These are phyloP conservation scores for Nomada flava DNA, from an alignment of 2,888 invertebrate species.

Conservation along the genomic window DNA sequence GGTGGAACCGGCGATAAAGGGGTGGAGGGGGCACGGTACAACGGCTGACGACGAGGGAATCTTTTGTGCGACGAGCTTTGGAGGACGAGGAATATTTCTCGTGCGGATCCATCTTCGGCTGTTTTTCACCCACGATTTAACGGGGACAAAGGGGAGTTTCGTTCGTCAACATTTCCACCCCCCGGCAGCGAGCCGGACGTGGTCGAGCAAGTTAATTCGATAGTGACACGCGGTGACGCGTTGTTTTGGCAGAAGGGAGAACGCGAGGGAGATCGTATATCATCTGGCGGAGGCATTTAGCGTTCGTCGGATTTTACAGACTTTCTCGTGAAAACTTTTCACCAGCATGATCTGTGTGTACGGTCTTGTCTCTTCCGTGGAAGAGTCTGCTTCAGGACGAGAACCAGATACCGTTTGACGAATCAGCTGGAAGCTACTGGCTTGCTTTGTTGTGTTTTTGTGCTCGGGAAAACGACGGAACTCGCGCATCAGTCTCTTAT, in stretches of 20 bases:
- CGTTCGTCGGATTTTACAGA: neutral
- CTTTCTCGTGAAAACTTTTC: neutral
- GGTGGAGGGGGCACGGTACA: neutral
- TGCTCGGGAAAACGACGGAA: neutral
- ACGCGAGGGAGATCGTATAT: neutral
- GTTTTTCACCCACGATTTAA: slow-evolving; percentile 32
- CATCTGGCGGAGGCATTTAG: neutral
- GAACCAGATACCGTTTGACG: slow-evolving; percentile 9
- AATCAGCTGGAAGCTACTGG: slow-evolving; percentile 22
- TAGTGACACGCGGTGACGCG: neutral
- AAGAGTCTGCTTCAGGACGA: neutral
- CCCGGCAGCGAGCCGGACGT: neutral
- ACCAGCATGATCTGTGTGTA: too few species aligned
- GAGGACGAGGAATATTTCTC: slow-evolving; percentile 46
- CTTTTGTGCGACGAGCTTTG: slow-evolving; percentile 41
- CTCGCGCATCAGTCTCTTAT: neutral
- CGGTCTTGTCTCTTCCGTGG: neutral
- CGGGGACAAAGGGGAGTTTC: slow-evolving; percentile 28
- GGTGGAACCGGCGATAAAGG: neutral
- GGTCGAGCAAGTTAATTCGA: slow-evolving; percentile 18
- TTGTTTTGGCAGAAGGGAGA: neutral
- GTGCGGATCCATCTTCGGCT: slow-evolving; percentile 22
- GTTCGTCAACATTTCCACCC: slow-evolving; percentile 11
- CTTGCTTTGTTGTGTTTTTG: neutral
- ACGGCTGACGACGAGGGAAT: slow-evolving; percentile 12